phyloP scores from a whole-genome alignment of 2,797 vertebrate species.

The Danio jaintianensis region DNA sequence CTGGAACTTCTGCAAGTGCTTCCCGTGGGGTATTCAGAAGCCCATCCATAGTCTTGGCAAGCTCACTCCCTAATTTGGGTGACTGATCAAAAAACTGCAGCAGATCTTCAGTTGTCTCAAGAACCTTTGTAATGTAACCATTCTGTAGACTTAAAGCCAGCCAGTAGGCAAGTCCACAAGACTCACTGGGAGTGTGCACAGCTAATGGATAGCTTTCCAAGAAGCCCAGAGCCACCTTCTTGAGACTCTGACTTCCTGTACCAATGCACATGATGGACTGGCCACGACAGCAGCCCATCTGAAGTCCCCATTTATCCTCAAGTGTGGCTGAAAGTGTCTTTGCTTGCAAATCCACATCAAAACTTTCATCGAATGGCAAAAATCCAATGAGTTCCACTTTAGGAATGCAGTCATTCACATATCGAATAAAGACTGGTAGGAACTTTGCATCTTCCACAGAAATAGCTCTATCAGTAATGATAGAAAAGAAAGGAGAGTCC shows the following conservation, averaged over 20 bases:
- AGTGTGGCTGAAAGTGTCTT: constrained; percentile 85
- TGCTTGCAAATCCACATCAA: constrained; percentile 80
- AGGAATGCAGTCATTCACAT: constrained; percentile 87
- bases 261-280: constrained; percentile 91
- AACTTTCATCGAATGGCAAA: constrained; percentile 81
- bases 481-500: constrained; percentile 92
- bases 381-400: constrained; percentile 94
- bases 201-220: constrained; percentile 88
- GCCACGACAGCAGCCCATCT: constrained; percentile 93
- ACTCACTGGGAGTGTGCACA: constrained; percentile 90
- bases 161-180: constrained; percentile 93
- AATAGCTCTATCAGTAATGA: constrained; percentile 89
- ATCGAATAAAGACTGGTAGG: constrained; percentile 88
- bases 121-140: constrained; percentile 81
- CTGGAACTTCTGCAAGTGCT: constrained; percentile 79
- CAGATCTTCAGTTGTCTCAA: constrained; percentile 89
- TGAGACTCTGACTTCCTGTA: constrained; percentile 88
- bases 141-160: constrained; percentile 89
- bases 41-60: constrained; percentile 85
- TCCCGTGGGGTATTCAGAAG: constrained; percentile 83
- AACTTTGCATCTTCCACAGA: constrained; percentile 83
- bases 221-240: constrained; percentile 88
- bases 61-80: constrained; percentile 81
- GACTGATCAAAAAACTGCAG: constrained; percentile 87
- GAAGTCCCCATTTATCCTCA: constrained; percentile 92